These are phyloP conservation scores for Sphaerophoria taeniata DNA, from an alignment of 2,888 invertebrate genomes.

Conservation along the genomic window DNA sequence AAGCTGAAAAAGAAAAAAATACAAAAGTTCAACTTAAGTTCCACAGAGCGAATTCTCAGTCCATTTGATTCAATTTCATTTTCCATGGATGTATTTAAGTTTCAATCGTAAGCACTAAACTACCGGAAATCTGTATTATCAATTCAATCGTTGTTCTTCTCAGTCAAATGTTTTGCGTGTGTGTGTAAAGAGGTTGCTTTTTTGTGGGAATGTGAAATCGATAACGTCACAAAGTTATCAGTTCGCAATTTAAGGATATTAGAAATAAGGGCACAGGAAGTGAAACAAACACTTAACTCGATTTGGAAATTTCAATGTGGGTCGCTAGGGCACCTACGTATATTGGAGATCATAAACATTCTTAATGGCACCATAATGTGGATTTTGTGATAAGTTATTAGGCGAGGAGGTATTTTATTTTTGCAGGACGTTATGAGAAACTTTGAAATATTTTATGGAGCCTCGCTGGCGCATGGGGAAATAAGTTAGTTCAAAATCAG, in stretches of 20 bases:
- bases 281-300: background rate
- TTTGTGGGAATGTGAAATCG: slow-evolving; percentile 5
- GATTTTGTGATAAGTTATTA: slow-evolving; percentile 1
- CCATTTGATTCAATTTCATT: background rate
- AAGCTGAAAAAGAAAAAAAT: too few species aligned
- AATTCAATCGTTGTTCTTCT: background rate
- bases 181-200: background rate
- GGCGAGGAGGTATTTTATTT: background rate
- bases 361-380: slow-evolving; percentile 10
- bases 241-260: background rate
- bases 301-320: background rate
- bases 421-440: background rate
- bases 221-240: background rate
- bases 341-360: slow-evolving; percentile 7
- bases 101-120: background rate
- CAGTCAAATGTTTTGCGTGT: background rate
- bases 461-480: too few species aligned
- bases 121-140: background rate
- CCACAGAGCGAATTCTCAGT: background rate
- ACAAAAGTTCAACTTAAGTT: too few species aligned
- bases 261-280: background rate
- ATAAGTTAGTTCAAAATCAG: too few species aligned
- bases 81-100: background rate
- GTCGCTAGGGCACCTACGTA: too few species aligned
- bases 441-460: background rate